Evolutionary conservation across 2,113 vertebrate genomes (phyloP).

Genomic region (Vidua chalybeata): DNA sequence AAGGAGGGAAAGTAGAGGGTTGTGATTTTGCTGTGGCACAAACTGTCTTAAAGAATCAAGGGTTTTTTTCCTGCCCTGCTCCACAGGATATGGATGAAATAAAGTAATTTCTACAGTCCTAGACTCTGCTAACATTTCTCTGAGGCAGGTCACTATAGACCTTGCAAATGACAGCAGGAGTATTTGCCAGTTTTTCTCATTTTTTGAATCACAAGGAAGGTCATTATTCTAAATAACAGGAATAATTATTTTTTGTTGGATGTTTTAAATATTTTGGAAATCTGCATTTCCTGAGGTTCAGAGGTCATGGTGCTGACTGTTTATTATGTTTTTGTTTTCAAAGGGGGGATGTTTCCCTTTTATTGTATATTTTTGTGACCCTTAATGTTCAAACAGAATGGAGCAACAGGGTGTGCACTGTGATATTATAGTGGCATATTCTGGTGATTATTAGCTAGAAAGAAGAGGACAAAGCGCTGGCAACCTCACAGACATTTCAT

Average conservation of each 20-base stretch:
- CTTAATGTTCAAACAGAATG: background rate
- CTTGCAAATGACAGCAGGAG: background rate
- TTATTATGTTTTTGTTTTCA: background rate
- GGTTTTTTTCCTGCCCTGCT: rapidly evolving
- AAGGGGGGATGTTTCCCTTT: background rate
- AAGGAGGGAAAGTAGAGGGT: background rate
- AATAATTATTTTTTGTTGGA: background rate
- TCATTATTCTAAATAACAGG: background rate
- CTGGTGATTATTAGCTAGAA: background rate
- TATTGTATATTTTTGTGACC: background rate
- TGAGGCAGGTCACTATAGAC: background rate
- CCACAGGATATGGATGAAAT: background rate
- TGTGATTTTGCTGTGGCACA: background rate
- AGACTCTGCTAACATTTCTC: background rate
- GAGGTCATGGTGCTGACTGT: rapidly evolving
- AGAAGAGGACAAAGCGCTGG: background rate
- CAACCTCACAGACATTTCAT: background rate
- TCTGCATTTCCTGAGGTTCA: background rate
- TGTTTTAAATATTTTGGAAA: background rate
- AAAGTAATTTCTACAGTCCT: background rate
- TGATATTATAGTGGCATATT: background rate
- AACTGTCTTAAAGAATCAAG: background rate
- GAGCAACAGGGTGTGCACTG: background rate
- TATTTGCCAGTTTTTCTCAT: background rate
- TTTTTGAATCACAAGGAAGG: background rate